Base-by-base conservation (phyloP, 1,140 invertebrate species). In the Neodiprion pinetum region DNA sequence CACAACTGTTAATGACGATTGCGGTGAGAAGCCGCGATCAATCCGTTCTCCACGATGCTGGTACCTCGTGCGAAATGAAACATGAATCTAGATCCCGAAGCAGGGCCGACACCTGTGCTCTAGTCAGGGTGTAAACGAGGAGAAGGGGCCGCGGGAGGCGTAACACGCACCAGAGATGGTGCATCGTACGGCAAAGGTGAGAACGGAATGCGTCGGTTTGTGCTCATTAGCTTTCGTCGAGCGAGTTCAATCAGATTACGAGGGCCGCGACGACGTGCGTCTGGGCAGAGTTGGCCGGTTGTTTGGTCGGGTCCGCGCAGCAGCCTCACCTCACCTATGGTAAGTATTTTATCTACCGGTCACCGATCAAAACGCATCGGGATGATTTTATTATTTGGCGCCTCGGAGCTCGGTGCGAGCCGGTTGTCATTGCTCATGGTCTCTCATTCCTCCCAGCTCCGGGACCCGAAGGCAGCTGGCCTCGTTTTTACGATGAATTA, bases 221-320 rank as follows among this genome's bases (percentile, higher is more conserved):
- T 78, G 78, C 81, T 85, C 81, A 84, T 85, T 85, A 85, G 79
- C 79, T 76, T 61, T 61, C 53, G 80, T 79, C 75, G 75, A 79
- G 78, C 72, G 70, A 77, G 77, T 82, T 82, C 78, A 80, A 85
- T 84, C 82, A 80, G 81, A 85, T 84, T 83, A 76, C 79, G 65
- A 70, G 72, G 70, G 77, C 61, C 74, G 72, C 23, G 67, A 71
- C 67, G 67, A 71, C 67, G 71, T 72, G 10, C 71, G 61, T 53
- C 53, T 67, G 28, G 12, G 17, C 48, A 12, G 48, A 17, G n/a
- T 79, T 49, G 68, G 65, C 70, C 74, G 69, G 71, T 28, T 69
- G 66, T 73, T 67, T 53, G 74, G 67, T 40, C 72, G 12, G 21
- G 69, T 67, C 67, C 74, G 79, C 79, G 4, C 61, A 17, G 12